A percentile compares a stretch with the other conserved stretches of the same genome.
These are phyloP conservation scores for Emydoidea blandingii DNA, from an alignment of 2,797 vertebrate species.

Conservation along the genomic window DNA sequence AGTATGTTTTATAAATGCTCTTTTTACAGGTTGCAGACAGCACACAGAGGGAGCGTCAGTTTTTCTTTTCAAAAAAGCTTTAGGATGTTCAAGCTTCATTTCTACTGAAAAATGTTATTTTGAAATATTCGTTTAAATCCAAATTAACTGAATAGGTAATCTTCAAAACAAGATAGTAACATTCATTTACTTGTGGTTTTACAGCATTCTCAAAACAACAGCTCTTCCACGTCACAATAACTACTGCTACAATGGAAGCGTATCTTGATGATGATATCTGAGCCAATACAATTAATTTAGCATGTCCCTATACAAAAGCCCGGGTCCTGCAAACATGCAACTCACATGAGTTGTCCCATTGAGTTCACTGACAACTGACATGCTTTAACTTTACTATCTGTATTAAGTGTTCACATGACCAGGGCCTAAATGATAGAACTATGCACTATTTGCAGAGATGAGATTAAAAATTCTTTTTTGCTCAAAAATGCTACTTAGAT, in stretches of 20 bases:
- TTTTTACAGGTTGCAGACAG: neutral
- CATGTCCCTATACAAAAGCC: accelerated
- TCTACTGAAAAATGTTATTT: neutral
- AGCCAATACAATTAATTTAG: neutral
- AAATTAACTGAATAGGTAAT: neutral
- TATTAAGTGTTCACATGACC: neutral
- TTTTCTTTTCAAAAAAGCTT: neutral
- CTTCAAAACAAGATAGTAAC: neutral
- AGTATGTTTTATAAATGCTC: neutral
- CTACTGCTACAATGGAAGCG: neutral
- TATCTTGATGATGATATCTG: neutral
- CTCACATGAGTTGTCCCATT: neutral
- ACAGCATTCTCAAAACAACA: neutral
- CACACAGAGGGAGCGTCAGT: neutral
- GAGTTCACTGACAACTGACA: neutral
- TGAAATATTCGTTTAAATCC: neutral
- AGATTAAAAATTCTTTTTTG: neutral
- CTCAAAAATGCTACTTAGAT: neutral
- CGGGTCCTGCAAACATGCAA: accelerated
- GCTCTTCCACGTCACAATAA: neutral
- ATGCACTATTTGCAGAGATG: neutral
- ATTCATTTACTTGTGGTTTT: neutral
- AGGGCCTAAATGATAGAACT: neutral
- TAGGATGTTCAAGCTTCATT: neutral
- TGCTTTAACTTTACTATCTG: neutral